Base-by-base conservation (phyloP, 2,113 vertebrate genomes). In the Lepidothrix coronata region DNA sequence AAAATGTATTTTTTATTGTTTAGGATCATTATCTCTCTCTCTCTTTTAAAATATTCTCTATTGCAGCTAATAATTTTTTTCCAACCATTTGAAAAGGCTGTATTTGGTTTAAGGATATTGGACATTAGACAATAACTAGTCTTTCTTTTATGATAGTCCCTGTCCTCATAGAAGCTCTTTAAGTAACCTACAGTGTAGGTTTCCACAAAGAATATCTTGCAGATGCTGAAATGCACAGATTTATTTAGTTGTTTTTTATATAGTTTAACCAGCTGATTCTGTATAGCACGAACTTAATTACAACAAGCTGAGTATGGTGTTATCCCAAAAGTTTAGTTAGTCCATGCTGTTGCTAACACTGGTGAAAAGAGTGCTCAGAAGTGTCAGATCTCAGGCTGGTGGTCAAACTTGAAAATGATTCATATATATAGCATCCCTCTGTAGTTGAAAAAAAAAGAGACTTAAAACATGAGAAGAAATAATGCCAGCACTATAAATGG, bases 61-160 rank as follows among this genome's bases (percentile, higher is more conserved):
- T 97, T 93, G 94, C 59, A 95, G 55, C 85, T 95, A 88, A 82
- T 94, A 86, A 90, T 35, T 27, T 67, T 91, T 97, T 90, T 86
- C 71, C 74, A 95, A 14, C 76, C 44, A 58, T 95, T 95, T 96
- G 93, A 97, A 95, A 97, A 96, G 70, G 43, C 57, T 94, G 54
- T 94, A 24, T 93, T 91, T 94, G 52, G 24, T 55, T 86, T 78
- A 78, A 93, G 61, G 68, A n/a, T 37, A 23, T 68, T 75, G 20
- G 57, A 21, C 10, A 24, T 79, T 70, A 63, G 33, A 61, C 49
- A 24, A 19, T 66, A 70, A 44, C n/a, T 86, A 84, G 28, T 41
- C 55, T 85, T 57, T 35, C 28, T 62, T 88, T 96, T 85, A 74
- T 90, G 93, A 93, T 68, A 92, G 93, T 92, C 66, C 85, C 54